Conservation (phyloP, 2,113 vertebrate species). For the Carassius carassius region DNA sequence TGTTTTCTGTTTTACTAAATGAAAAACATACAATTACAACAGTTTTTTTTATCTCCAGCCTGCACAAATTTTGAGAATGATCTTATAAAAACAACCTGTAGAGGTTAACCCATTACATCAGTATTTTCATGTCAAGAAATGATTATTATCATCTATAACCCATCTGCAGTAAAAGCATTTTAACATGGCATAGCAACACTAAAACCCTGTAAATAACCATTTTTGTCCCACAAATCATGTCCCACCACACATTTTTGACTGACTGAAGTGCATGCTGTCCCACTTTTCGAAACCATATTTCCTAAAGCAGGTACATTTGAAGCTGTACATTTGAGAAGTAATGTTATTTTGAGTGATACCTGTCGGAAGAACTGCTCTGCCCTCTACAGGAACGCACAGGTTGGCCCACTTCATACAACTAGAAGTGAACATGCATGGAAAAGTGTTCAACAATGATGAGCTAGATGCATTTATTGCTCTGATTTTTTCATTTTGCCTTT, state of each 20-base stretch:
- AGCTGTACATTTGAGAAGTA: neutral
- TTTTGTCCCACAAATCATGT: neutral
- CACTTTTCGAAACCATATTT: neutral
- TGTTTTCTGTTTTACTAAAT: neutral
- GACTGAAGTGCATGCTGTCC: neutral
- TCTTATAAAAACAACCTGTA: neutral
- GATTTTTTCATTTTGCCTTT: neutral
- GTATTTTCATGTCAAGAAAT: no score
- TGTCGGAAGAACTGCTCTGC: neutral
- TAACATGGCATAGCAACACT: neutral
- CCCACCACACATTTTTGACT: neutral
- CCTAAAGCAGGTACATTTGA: neutral
- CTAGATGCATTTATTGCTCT: neutral
- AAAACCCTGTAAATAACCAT: neutral
- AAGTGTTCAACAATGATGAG: neutral
- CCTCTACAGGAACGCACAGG: neutral
- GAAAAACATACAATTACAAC: neutral
- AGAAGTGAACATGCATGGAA: neutral
- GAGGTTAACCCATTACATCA: neutral
- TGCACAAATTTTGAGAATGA: neutral
- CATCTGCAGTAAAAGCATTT: neutral
- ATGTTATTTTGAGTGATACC: no score
- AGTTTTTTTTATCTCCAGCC: neutral
- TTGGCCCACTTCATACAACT: neutral
- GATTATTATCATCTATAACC: neutral